Base-by-base conservation (phyloP, 2,113 vertebrate genomes). In the Cygnus atratus region DNA sequence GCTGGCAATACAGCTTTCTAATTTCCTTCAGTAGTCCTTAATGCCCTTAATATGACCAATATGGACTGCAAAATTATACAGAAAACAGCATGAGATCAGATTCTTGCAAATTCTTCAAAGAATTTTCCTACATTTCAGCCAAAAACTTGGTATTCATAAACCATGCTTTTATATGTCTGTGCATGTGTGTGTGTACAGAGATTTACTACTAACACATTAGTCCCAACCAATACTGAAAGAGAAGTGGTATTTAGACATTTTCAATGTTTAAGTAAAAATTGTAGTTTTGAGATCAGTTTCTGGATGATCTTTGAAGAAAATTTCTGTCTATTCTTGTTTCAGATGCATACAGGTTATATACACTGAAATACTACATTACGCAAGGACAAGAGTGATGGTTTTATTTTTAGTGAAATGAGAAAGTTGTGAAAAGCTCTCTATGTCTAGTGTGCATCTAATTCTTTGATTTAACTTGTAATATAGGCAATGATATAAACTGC, bases 141-240 rank as follows among this genome's bases (percentile, higher is more conserved):
- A 10, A 25, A 87, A 75, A 63, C 21, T 11, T 39, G 17, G 31
- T 24, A 50, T 62, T 58, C 63, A 6, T 15, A 88, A 46, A 54
- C 12, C 21, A 24, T 46, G 5, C 0, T 29, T 74, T 2, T 83
- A 16, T 39, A 2, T 31, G 5, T n/a, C 22, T 37, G 35, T 25
- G 1, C 62, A 0, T 50, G 4, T 29, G 1, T 9, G 3, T 54
- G 1, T 57, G 22, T 5, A 25, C 1, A 70, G 7, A 66, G 44
- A 58, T 50, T 58, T 33, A 73, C 5, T 31, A 16, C 9, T 18
- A 46, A 61, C 20, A 35, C 2, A 71, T 43, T 46, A 71, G 11
- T 3, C 10, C 9, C 4, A 74, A 3, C 0, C 18, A 19, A 10
- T 65, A 48, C 8, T 6, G 66, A 80, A 83, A 3, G 2, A 88